Evolutionary conservation across 2,797 vertebrate species (phyloP).

Genomic region (Mormyrops boulengeri): DNA sequence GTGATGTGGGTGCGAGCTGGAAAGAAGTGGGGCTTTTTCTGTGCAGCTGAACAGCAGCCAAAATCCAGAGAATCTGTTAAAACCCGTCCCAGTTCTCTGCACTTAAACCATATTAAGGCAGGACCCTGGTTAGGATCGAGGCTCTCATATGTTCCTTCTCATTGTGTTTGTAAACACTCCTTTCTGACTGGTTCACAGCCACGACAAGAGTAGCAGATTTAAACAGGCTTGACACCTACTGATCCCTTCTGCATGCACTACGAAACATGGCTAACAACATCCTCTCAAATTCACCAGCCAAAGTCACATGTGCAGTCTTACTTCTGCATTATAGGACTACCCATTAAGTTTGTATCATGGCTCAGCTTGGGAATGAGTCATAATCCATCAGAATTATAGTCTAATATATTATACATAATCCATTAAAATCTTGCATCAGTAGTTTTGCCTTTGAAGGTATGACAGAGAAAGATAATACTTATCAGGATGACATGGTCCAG

Average conservation of each 20-base stretch:
- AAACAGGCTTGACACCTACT: background rate
- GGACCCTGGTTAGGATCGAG: background rate
- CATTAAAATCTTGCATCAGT: constrained; percentile 3
- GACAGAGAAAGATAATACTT: background rate
- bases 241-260: background rate
- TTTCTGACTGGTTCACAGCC: background rate
- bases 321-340: background rate
- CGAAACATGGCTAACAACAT: background rate
- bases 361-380: background rate
- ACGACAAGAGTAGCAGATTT: background rate
- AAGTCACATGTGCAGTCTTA: background rate
- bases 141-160: background rate
- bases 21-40: background rate
- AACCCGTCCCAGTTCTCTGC: background rate
- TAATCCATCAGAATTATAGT: background rate
- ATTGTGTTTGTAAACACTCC: background rate
- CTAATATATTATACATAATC: background rate
- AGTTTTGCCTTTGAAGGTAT: background rate
- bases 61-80: background rate
- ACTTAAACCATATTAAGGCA: constrained; percentile 1
- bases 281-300: background rate
- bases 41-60: background rate
- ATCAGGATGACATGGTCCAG: background rate
- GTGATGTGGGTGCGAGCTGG: background rate
- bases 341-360: background rate